Conservation (phyloP, 2,797 vertebrate species). For the Nothura maculosa region DNA sequence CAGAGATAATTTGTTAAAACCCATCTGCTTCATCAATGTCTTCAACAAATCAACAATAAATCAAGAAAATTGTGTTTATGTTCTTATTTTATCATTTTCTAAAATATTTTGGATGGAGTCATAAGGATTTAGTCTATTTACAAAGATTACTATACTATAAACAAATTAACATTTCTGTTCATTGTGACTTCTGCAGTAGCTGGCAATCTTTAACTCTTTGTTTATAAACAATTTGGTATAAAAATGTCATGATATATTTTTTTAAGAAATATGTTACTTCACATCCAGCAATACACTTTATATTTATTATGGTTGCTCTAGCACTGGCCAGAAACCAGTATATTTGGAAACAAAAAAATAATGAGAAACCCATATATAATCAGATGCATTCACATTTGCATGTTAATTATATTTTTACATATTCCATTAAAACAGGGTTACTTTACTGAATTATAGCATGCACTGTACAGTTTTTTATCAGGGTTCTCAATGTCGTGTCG, state of each 20-base stretch:
- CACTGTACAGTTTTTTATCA: neutral
- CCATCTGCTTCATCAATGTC: neutral
- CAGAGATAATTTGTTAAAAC: neutral
- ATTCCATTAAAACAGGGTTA: neutral
- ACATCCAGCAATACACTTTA: neutral
- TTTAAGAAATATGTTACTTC: neutral
- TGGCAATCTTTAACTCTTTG: neutral
- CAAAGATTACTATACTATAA: neutral
- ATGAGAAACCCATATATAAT: neutral
- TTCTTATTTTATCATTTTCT: neutral
- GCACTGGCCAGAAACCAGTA: neutral
- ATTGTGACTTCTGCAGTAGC: neutral
- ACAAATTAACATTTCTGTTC: conserved; percentile 7
- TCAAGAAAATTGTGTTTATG: neutral
- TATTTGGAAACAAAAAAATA: neutral
- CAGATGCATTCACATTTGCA: neutral
- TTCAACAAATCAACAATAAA: neutral
- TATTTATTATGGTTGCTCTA: neutral
- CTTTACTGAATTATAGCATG: neutral
- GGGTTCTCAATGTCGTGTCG: neutral
- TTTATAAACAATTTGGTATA: neutral
- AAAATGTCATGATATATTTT: neutral
- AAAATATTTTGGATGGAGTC: neutral
- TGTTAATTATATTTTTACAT: neutral
- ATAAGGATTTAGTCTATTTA: neutral